Evolutionary conservation across 2,797 vertebrate genomes (phyloP).

Genomic region (Oreonectes daqikongensis): DNA sequence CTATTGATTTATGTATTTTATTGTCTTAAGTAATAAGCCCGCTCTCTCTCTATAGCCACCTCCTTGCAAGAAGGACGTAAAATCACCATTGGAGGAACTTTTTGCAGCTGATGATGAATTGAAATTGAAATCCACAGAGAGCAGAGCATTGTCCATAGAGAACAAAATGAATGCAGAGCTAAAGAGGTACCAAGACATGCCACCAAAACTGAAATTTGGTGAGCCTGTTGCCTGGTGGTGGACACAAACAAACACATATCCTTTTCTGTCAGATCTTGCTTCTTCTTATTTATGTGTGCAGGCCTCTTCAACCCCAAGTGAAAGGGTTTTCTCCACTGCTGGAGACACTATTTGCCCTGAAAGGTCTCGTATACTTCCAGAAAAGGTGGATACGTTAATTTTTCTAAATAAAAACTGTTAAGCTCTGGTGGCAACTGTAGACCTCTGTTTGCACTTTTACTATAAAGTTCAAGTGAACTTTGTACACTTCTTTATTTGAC

Average conservation of each 20-base stretch:
- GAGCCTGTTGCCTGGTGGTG: slow-evolving; percentile 46
- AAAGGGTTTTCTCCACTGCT: slow-evolving; percentile 42
- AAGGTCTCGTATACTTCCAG: not conserved
- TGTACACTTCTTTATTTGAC: too few relatives aligned
- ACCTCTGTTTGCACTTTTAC: not conserved
- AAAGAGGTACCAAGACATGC: not conserved
- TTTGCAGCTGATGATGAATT: slow-evolving; percentile 4
- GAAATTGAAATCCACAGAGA: not conserved
- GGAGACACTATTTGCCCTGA: slow-evolving; percentile 24
- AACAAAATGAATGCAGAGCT: slow-evolving; percentile 4
- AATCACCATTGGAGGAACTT: not conserved
- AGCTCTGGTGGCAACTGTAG: not conserved
- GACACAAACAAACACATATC: slow-evolving; percentile 19
- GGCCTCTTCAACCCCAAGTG: not conserved
- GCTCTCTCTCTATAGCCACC: not conserved
- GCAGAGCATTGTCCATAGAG: not conserved
- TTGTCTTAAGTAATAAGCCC: not conserved
- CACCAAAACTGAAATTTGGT: slow-evolving; percentile 28
- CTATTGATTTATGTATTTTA: not conserved
- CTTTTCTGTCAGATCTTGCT: slow-evolving; percentile 34
- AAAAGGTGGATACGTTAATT: not conserved
- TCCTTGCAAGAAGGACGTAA: not conserved
- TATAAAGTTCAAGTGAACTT: too few relatives aligned
- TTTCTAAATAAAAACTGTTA: not conserved
- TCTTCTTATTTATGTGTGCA: slow-evolving; percentile 40